Evolutionary conservation across 2,888 invertebrate species (phyloP).

Genomic region (Kuschelorhynchus macadamiae): DNA sequence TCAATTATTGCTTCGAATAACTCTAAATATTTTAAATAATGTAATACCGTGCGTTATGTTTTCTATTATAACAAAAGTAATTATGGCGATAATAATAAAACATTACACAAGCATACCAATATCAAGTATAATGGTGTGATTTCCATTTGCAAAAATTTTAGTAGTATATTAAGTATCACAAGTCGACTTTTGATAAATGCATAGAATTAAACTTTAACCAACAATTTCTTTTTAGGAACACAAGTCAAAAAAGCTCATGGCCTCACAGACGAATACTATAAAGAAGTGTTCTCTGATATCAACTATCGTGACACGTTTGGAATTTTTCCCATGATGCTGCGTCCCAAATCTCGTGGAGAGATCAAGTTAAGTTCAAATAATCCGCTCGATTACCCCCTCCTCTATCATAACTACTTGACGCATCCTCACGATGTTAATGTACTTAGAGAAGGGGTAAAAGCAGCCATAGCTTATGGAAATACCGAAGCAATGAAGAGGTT

Average conservation of each 20-base stretch:
- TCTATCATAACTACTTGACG: slow-evolving; percentile 93
- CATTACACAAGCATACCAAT: too few relatives aligned
- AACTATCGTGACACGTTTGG: slow-evolving; percentile 84
- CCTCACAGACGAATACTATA: slow-evolving; percentile 84
- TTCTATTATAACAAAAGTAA: too few relatives aligned
- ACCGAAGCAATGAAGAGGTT: slow-evolving; percentile 84
- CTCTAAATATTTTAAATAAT: too few relatives aligned
- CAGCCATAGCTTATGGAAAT: slow-evolving; percentile 85
- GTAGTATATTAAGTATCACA: too few relatives aligned
- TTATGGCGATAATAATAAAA: too few relatives aligned
- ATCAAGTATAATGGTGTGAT: too few relatives aligned
- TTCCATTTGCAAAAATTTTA: too few relatives aligned
- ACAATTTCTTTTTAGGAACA: slow-evolving; percentile 50
- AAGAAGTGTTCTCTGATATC: slow-evolving; percentile 80
- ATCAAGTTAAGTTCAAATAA: slow-evolving; percentile 76
- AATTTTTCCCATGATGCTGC: slow-evolving; percentile 89
- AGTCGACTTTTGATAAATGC: too few relatives aligned
- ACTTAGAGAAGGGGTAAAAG: slow-evolving; percentile 88
- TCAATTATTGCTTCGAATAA: too few relatives aligned
- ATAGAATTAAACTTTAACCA: too few relatives aligned
- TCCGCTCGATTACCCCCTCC: slow-evolving; percentile 84
- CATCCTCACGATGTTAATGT: slow-evolving; percentile 88
- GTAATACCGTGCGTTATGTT: too few relatives aligned
- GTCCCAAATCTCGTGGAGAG: slow-evolving; percentile 88
- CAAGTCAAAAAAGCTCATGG: slow-evolving; percentile 87